Evolutionary conservation across 1,140 invertebrate genomes (phyloP).

Genomic region (Mizuhopecten yessoensis): DNA sequence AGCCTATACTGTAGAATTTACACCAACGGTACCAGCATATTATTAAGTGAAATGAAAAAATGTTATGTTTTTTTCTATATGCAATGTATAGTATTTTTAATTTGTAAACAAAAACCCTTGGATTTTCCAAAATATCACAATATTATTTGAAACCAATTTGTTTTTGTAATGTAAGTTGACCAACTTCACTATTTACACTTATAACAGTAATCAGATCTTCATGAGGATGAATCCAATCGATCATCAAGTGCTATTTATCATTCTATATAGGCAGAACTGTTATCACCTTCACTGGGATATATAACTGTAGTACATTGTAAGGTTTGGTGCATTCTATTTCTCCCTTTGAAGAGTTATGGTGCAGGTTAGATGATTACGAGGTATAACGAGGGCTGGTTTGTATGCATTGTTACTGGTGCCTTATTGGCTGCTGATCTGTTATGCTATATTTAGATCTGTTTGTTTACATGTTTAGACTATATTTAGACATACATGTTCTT

Average conservation of each 20-base stretch:
- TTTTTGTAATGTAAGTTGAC: too few species aligned
- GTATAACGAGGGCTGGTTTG: not conserved
- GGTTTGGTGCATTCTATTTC: not conserved
- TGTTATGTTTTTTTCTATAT: not conserved
- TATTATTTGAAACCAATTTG: not conserved
- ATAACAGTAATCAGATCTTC: not conserved
- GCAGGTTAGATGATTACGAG: not conserved
- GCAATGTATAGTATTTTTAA: not conserved
- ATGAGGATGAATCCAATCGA: too few species aligned
- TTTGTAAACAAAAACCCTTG: not conserved
- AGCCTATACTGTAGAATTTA: not conserved
- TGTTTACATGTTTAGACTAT: not conserved
- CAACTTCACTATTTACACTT: not conserved
- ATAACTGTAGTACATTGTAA: not conserved
- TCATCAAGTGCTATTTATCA: too few species aligned
- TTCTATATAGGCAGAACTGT: not conserved
- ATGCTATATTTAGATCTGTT: not conserved
- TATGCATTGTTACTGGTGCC: constrained; percentile 2
- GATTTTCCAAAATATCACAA: not conserved
- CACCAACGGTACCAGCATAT: too few species aligned
- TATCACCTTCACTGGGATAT: not conserved
- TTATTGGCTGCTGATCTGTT: constrained; percentile 23
- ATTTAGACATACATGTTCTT: not conserved
- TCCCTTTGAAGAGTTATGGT: not conserved
- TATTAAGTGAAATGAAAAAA: not conserved